These are phyloP conservation scores for Apteryx owenii DNA, from an alignment of 2,113 vertebrate genomes.

Conservation along the genomic window DNA sequence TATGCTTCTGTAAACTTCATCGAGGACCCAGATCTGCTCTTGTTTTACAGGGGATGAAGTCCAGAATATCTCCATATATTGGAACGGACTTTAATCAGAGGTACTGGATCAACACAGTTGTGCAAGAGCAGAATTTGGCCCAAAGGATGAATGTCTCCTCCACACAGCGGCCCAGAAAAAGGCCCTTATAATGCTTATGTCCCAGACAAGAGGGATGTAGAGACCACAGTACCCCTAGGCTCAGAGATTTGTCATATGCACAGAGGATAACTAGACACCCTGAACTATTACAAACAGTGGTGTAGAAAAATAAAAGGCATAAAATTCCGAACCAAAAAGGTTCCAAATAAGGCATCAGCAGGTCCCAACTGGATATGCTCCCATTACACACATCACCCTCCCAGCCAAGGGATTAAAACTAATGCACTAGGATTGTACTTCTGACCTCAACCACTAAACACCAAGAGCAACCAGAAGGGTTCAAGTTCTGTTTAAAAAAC, in stretches of 20 bases:
- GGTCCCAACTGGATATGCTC: constrained; percentile 36
- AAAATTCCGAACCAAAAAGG: constrained; percentile 51
- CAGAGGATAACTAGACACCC: constrained; percentile 32
- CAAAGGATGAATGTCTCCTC: constrained; percentile 17
- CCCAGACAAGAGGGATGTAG: background rate
- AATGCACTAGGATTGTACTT: background rate
- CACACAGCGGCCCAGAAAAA: background rate
- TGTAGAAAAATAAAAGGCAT: constrained; percentile 66
- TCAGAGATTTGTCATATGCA: constrained; percentile 26
- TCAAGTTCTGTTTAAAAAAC: constrained; percentile 31
- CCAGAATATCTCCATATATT: background rate
- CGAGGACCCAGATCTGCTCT: background rate
- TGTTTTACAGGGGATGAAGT: background rate
- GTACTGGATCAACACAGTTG: background rate
- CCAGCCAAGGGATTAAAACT: constrained; percentile 1
- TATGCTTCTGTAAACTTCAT: constrained; percentile 27
- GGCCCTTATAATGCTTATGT: background rate
- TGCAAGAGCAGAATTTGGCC: constrained; percentile 35
- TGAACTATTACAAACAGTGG: constrained; percentile 49
- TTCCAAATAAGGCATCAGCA: constrained; percentile 77
- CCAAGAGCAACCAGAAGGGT: constrained; percentile 47
- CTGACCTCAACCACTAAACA: background rate
- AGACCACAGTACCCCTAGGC: background rate
- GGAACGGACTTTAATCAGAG: constrained; percentile 17
- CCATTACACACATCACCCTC: background rate